phyloP scores from a whole-genome alignment of 2,888 invertebrate genomes.

The Geotrupes spiniger region DNA sequence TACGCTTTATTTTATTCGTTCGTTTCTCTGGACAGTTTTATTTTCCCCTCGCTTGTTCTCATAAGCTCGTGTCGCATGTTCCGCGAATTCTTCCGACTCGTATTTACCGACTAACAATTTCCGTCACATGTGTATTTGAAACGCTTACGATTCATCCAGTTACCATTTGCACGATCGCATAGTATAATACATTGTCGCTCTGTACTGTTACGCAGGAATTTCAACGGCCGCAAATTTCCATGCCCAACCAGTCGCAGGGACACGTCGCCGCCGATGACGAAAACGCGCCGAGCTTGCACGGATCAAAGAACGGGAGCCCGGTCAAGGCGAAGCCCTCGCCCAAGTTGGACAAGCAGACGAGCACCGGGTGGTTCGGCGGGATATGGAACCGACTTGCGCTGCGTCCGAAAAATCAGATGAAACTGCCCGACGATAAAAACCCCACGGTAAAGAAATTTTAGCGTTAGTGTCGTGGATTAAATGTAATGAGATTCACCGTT shows the following conservation, averaged over 20 bases:
- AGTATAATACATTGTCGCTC: conserved; percentile 46
- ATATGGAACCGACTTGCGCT: conserved; percentile 79
- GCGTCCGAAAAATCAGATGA: conserved; percentile 92
- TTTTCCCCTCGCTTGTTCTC: too few species aligned
- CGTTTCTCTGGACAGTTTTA: too few species aligned
- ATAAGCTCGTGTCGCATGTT: too few species aligned
- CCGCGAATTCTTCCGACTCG: too few species aligned
- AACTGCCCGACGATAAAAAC: conserved; percentile 91
- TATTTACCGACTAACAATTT: too few species aligned
- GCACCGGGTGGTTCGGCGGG: conserved; percentile 79
- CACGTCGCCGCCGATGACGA: conserved; percentile 39
- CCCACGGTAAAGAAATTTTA: conserved; percentile 70
- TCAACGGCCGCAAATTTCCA: conserved; percentile 55
- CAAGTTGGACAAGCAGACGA: conserved; percentile 31
- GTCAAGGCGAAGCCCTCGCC: conserved; percentile 22
- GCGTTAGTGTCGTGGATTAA: too few species aligned
- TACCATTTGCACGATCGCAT: conserved; percentile 19
- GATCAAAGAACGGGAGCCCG: conserved; percentile 25
- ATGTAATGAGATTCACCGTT: too few species aligned
- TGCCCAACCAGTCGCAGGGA: conserved; percentile 54
- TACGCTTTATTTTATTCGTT: too few species aligned
- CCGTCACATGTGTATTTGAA: too few species aligned
- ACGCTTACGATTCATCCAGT: neutral
- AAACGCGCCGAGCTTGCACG: conserved; percentile 17
- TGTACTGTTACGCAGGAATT: conserved; percentile 45